Conservation (phyloP, 2,113 vertebrate genomes). For the Cryptomyrus ogoouensis region DNA sequence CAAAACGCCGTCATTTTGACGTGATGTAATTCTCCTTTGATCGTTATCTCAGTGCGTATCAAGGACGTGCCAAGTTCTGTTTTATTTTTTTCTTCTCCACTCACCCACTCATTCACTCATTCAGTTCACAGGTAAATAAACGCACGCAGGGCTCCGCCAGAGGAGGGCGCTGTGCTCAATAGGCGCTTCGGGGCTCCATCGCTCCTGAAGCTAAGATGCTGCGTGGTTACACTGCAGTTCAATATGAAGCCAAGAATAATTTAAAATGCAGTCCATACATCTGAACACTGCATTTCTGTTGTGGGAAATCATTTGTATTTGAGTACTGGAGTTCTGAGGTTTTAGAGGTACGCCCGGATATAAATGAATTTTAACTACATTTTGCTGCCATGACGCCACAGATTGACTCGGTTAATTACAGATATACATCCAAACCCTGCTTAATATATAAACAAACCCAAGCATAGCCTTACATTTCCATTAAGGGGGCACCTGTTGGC, state of each 20-base stretch:
- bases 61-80: neutral
- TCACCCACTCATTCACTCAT: neutral
- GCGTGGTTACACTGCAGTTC: neutral
- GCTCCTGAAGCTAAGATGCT: neutral
- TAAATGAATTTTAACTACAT: neutral
- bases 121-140: neutral
- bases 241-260: too few species aligned
- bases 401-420: neutral
- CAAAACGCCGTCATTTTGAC: neutral
- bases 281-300: neutral
- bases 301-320: neutral
- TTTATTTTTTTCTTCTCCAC: neutral
- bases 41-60: neutral
- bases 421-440: neutral
- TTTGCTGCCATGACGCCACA: neutral
- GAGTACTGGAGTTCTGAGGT: neutral
- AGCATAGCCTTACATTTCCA: neutral
- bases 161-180: constrained; percentile 46
- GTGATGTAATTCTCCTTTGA: neutral
- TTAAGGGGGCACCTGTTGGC: neutral
- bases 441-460: neutral
- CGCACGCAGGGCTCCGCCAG: constrained; percentile 40
- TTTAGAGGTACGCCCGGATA: neutral
- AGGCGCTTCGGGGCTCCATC: constrained; percentile 11
- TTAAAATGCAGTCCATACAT: neutral